A percentile compares a stretch with the other conserved stretches of the same genome.
phyloP scores from a whole-genome alignment of 2,888 invertebrate species.

The Caenorhabditis sp. region DNA sequence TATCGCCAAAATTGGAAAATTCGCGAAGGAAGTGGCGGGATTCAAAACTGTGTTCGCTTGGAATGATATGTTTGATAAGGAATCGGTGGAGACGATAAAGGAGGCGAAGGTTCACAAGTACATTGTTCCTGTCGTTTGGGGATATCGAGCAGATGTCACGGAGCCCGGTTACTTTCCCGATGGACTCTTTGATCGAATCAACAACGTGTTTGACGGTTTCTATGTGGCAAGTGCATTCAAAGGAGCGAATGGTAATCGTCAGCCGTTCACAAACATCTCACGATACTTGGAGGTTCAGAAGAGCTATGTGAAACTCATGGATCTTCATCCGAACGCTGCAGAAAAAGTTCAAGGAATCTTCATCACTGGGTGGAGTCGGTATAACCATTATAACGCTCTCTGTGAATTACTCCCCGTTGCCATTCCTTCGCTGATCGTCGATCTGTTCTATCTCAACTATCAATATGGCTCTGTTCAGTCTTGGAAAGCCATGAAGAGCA shows the following conservation, averaged over 20 bases:
- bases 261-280: constrained; percentile 87
- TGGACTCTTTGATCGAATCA: constrained; percentile 76
- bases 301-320: constrained; percentile 87
- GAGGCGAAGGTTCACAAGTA: constrained; percentile 47
- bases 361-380: constrained; percentile 83
- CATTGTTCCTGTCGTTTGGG: constrained; percentile 76
- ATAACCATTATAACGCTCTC: constrained; percentile 84
- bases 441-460: constrained; percentile 72
- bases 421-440: constrained; percentile 78
- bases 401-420: constrained; percentile 85
- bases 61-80: constrained; percentile 82
- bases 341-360: constrained; percentile 75
- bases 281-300: constrained; percentile 89
- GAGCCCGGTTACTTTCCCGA: constrained; percentile 76
- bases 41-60: constrained; percentile 76
- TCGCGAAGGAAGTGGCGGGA: constrained; percentile 59
- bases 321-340: constrained; percentile 32
- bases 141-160: constrained; percentile 78
- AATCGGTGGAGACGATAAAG: constrained; percentile 59
- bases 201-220: constrained; percentile 87
- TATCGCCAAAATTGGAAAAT: constrained; percentile 83
- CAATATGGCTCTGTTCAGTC: constrained; percentile 4
- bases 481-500: constrained; percentile 42
- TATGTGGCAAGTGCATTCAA: constrained; percentile 93
- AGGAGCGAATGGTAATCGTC: constrained; percentile 90